Percentiles rank a stretch among this genome's conserved stretches.
Conservation (phyloP, 2,113 vertebrate genomes). For the Laterallus jamaicensis region DNA sequence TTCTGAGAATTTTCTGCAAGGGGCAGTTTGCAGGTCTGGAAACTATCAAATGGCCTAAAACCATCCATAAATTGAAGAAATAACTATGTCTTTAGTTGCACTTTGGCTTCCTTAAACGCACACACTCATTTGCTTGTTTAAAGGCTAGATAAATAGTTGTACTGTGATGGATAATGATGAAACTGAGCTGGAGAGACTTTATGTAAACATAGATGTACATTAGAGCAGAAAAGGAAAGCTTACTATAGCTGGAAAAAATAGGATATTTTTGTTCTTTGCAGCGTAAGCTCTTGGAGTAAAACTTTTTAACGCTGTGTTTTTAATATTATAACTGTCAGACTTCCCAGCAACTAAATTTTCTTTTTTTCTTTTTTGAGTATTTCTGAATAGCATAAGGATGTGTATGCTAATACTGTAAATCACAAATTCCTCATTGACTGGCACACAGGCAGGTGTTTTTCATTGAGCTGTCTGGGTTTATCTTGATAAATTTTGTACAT, state of each 20-base stretch:
- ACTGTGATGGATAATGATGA: not conserved
- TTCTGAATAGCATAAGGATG: conserved; percentile 37
- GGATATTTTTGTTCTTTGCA: conserved; percentile 9
- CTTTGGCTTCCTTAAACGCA: not conserved
- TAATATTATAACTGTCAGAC: conserved; percentile 12
- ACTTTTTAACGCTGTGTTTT: conserved; percentile 10
- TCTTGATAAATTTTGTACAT: conserved; percentile 23
- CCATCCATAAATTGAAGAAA: conserved; percentile 46
- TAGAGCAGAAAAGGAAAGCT: not conserved
- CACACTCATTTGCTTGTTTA: conserved; percentile 13
- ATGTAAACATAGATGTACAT: not conserved
- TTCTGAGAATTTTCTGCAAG: conserved; percentile 7
- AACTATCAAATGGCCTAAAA: conserved; percentile 35
- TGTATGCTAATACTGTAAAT: not conserved
- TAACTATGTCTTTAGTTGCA: not conserved
- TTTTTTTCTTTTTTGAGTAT: conserved; percentile 43
- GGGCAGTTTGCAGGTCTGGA: conserved; percentile 26
- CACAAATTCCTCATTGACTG: conserved; percentile 2
- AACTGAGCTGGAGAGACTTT: not conserved
- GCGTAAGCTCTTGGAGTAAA: not conserved
- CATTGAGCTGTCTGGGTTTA: conserved; percentile 19
- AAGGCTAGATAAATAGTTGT: conserved; percentile 20
- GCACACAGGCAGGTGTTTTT: conserved; percentile 21
- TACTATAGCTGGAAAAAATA: not conserved
- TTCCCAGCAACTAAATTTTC: conserved; percentile 28